Percentiles rank a stretch among this genome's conserved stretches.
These are phyloP conservation scores for Heliothis virescens DNA, from an alignment of 1,140 invertebrate species.

Conservation along the genomic window DNA sequence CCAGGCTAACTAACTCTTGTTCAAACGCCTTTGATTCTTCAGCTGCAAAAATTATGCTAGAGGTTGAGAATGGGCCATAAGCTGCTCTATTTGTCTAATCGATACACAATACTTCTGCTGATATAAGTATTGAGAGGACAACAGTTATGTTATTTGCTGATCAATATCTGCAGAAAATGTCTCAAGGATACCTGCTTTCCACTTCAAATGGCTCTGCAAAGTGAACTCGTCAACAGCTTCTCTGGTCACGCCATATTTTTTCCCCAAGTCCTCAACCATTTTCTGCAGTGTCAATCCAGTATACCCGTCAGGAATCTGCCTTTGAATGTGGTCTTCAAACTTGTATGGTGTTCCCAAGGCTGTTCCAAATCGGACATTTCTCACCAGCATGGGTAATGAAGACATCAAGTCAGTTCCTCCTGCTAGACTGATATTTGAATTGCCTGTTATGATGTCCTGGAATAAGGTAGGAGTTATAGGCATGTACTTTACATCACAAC, in stretches of 20 bases:
- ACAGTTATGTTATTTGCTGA: too few species aligned
- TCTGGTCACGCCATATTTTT: constrained; percentile 93
- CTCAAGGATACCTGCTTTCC: constrained; percentile 89
- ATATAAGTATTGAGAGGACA: too few species aligned
- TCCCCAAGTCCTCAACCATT: constrained; percentile 98
- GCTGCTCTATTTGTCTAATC: too few species aligned
- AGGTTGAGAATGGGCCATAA: background rate
- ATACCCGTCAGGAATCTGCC: constrained; percentile 93
- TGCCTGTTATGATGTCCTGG: constrained; percentile 95
- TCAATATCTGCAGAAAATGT: too few species aligned
- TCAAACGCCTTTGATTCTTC: constrained; percentile 93
- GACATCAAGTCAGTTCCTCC: constrained; percentile 99
- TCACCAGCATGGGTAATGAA: constrained; percentile 93
- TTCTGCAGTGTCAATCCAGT: constrained; percentile 96
- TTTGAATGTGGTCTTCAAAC: constrained; percentile 97
- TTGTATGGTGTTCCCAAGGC: constrained; percentile 92
- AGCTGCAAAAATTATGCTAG: constrained; percentile 57
- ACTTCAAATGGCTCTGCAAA: constrained; percentile 91
- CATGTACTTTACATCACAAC: background rate
- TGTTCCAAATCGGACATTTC: constrained; percentile 96
- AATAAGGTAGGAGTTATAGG: constrained; percentile 6
- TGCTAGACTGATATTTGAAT: constrained; percentile 94
- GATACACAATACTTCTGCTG: too few species aligned
- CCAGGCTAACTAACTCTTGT: constrained; percentile 94
- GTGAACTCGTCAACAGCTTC: constrained; percentile 96